Evolutionary conservation across 2,888 invertebrate species (phyloP), one percentile per base, ranked within the genome.

Genomic region (Drosophila rubida): DNA sequence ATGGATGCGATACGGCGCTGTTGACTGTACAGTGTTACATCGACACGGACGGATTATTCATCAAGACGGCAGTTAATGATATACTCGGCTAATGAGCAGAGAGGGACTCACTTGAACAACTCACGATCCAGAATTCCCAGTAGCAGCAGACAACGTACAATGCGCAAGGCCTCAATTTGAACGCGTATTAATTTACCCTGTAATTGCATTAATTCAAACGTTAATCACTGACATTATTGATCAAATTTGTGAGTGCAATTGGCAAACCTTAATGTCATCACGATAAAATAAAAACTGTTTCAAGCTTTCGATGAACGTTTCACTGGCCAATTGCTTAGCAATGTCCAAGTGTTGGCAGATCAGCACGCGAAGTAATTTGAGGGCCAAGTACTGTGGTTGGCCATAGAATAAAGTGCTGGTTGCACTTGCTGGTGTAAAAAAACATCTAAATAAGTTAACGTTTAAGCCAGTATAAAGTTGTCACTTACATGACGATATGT

Each of bases 331-430:
- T 57, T 88, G 82, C 6, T 89, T 53, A 30, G 89, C 88, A 42
- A 91, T 88, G 6, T 88, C 82, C 37, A 90, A 62, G 46, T 90
- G 88, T 83, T 95, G 94, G 35, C 94, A 93, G 25, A 95, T 93
- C 27, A 97, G 90, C 53, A 96, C 92, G 79, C 97, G 93, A 32
- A 97, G 91, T 4, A 97, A 92, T 89, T 95, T 96, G 14, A 97
- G 89, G 7, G 96, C 96, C 51, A 94, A 93, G 54, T 94, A 90
- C 66, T 96, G 92, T 2, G 97, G 96, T 74, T 94, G 93, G 4
- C 95, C 94, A 89, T 96, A 53, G 92, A 93, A 87, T 90, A 93
- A 66, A 8, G 65, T 13, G 14, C 37, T 42, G 0, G 57, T 41
- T 46, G 75, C 78, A 55, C 80, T 84, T 88, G 39, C 4, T 53